phyloP scores from a whole-genome alignment of 2,888 invertebrate species.

The Escarpia spicata region DNA sequence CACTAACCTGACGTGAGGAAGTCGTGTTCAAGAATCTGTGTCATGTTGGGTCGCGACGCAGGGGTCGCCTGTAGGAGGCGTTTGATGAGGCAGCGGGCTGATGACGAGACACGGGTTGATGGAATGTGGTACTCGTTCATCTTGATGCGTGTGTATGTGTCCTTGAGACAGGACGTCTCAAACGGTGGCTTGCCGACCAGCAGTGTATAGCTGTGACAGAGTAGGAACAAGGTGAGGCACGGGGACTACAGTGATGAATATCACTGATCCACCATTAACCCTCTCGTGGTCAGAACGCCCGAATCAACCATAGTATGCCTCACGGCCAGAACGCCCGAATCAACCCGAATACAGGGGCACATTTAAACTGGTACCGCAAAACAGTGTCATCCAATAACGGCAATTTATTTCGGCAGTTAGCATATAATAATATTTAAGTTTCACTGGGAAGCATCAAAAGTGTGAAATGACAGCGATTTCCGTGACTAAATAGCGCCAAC shows the following conservation, averaged over 20 bases:
- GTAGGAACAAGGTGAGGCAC: background rate
- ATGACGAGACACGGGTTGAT: conserved; percentile 51
- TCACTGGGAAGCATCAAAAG: no score
- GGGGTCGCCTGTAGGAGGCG: conserved; percentile 67
- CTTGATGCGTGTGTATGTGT: conserved; percentile 94
- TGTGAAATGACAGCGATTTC: no score
- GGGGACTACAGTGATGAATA: background rate
- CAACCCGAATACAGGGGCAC: no score
- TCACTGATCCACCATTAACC: background rate
- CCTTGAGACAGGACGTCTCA: conserved; percentile 92
- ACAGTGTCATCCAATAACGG: no score
- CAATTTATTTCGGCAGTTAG: no score
- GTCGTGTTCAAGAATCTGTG: conserved; percentile 61
- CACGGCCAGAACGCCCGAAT: no score
- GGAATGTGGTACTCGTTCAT: conserved; percentile 88
- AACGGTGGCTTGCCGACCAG: conserved; percentile 97
- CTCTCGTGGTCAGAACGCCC: no score
- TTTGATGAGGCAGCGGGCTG: conserved; percentile 65
- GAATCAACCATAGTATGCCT: no score
- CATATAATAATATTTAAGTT: no score
- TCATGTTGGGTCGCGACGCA: conserved; percentile 66
- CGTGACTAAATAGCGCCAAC: no score
- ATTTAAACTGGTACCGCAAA: no score
- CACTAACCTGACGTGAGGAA: conserved; percentile 60
- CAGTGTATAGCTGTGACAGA: conserved; percentile 78